Conservation (phyloP, 2,113 vertebrate genomes). For the Gadus chalcogrammus region DNA sequence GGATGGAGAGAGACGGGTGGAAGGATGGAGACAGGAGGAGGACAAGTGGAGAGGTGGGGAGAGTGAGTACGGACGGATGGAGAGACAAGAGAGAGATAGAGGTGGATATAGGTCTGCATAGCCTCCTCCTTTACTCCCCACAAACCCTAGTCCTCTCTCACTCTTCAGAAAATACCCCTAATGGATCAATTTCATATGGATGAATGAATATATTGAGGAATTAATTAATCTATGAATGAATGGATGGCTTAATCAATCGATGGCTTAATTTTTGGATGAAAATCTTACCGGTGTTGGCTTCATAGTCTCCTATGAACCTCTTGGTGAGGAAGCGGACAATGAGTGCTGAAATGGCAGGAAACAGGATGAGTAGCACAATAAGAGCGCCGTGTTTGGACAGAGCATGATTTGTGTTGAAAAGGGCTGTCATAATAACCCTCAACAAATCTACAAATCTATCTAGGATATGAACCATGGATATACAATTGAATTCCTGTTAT, state of each 20-base stretch:
- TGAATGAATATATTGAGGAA: not conserved
- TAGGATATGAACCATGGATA: too few relatives aligned
- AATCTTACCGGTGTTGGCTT: constrained; percentile 85
- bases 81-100: not conserved
- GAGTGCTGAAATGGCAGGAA: constrained; percentile 73
- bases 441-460: too few relatives aligned
- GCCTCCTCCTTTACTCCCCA: too few relatives aligned
- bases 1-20: not conserved
- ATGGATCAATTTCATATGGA: not conserved
- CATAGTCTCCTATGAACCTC: constrained; percentile 93
- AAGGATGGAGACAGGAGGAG: not conserved
- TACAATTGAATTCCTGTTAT: too few relatives aligned
- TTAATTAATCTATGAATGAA: not conserved
- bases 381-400: not conserved
- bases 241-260: not conserved
- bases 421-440: too few relatives aligned
- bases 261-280: constrained; percentile 13
- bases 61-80: too few relatives aligned
- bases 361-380: constrained; percentile 6
- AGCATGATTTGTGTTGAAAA: not conserved
- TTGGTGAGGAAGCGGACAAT: constrained; percentile 89
- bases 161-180: too few relatives aligned
- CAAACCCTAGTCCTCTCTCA: too few relatives aligned
- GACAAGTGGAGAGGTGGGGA: too few relatives aligned
- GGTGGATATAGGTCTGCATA: too few relatives aligned